Evolutionary conservation across 2,888 invertebrate genomes (phyloP).

Genomic region (Drosophila anomalata): DNA sequence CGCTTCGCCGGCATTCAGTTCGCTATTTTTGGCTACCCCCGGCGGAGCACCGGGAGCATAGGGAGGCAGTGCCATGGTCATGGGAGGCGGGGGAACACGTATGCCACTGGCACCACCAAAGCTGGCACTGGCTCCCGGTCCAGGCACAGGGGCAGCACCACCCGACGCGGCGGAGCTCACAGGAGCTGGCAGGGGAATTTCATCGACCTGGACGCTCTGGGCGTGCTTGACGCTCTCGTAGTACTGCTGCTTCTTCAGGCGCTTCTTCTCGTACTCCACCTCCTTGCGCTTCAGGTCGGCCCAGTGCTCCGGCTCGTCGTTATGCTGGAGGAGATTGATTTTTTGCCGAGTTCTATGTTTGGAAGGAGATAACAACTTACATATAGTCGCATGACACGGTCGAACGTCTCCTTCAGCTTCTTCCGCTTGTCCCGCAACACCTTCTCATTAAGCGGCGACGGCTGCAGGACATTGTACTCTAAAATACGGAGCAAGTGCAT

Average conservation of each 20-base stretch:
- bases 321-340: slow-evolving; percentile 87
- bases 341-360: not conserved
- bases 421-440: slow-evolving; percentile 98
- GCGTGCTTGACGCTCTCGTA: slow-evolving; percentile 98
- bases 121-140: slow-evolving; percentile 31
- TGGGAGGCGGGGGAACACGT: slow-evolving; percentile 81
- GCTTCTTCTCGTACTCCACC: slow-evolving; percentile 95
- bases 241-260: slow-evolving; percentile 94
- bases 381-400: slow-evolving; percentile 96
- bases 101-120: slow-evolving; percentile 60
- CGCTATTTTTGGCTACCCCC: slow-evolving; percentile 90
- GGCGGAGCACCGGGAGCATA: slow-evolving; percentile 87
- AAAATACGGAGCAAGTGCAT: slow-evolving; percentile 38
- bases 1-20: slow-evolving; percentile 61
- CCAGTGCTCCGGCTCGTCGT: slow-evolving; percentile 98
- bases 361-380: slow-evolving; percentile 86
- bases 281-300: slow-evolving; percentile 95
- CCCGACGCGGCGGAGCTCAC: slow-evolving; percentile 71
- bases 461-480: slow-evolving; percentile 97
- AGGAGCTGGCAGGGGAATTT: slow-evolving; percentile 96
- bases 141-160: slow-evolving; percentile 45
- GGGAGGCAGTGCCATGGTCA: slow-evolving; percentile 81
- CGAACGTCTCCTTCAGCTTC: slow-evolving; percentile 97
- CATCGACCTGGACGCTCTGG: slow-evolving; percentile 96
- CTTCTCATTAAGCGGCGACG: slow-evolving; percentile 97